These are phyloP conservation scores for Diarsia mendica DNA, from an alignment of 2,888 invertebrate species.

Conservation along the genomic window DNA sequence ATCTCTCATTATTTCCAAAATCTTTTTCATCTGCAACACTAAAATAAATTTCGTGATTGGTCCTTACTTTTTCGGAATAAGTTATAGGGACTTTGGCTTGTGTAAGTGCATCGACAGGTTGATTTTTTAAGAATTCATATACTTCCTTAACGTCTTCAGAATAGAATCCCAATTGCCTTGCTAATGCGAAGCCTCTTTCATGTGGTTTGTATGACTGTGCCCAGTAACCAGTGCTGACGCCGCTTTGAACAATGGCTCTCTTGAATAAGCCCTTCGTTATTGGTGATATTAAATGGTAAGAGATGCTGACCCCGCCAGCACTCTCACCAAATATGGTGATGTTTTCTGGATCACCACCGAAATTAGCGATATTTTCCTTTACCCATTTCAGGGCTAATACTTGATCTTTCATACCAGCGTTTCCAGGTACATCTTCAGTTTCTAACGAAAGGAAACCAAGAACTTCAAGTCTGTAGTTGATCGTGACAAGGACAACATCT, in stretches of 20 bases:
- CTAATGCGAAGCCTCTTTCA: constrained; percentile 78
- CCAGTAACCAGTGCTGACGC: constrained; percentile 91
- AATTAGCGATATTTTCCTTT: constrained; percentile 70
- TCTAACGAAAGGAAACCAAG: constrained; percentile 78
- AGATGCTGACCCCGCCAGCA: constrained; percentile 72
- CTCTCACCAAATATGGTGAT: constrained; percentile 78
- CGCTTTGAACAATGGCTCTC: constrained; percentile 92
- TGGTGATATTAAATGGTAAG: constrained; percentile 76
- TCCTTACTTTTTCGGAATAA: constrained; percentile 56
- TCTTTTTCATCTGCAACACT: constrained; percentile 70
- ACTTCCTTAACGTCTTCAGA: constrained; percentile 66
- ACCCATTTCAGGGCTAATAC: constrained; percentile 77
- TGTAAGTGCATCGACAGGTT: constrained; percentile 64
- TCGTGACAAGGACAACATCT: constrained; percentile 75
- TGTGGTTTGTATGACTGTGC: constrained; percentile 84
- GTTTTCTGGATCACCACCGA: constrained; percentile 73
- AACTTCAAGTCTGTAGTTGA: constrained; percentile 79
- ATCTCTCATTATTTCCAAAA: constrained; percentile 72
- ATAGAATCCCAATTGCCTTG: constrained; percentile 67
- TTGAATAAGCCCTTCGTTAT: constrained; percentile 79
- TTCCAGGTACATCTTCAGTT: constrained; percentile 77
- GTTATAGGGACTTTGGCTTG: constrained; percentile 56
- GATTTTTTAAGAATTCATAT: constrained; percentile 68
- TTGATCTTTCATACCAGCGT: constrained; percentile 80
- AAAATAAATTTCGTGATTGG: constrained; percentile 54